Evolutionary conservation across 53 echinoderm and acorn worm genomes (phyloP).

Genomic region (Antedon mediterranea): DNA sequence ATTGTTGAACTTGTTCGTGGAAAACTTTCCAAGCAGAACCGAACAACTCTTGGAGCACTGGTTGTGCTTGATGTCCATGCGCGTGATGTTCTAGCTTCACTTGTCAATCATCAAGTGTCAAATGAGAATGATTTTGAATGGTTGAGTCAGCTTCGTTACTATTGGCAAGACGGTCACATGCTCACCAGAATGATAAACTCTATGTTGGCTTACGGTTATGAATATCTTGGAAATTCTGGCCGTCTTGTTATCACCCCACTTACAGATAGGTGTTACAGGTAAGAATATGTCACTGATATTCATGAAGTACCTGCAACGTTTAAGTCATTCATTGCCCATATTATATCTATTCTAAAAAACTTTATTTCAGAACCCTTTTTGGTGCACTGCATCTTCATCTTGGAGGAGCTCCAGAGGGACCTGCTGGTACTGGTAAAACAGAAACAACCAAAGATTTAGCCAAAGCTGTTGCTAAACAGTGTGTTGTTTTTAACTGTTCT

Average conservation of each 20-base stretch:
- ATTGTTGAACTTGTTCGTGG: slow-evolving; percentile 95
- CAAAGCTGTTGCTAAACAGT: slow-evolving; percentile 98
- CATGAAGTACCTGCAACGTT: too few species aligned
- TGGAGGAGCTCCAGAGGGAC: slow-evolving; percentile 96
- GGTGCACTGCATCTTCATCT: slow-evolving; percentile 92
- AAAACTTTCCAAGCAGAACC: slow-evolving; percentile 97
- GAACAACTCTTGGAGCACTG: slow-evolving; percentile 88
- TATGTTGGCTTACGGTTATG: slow-evolving; percentile 92
- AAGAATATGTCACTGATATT: background rate
- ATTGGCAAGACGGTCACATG: slow-evolving; percentile 87
- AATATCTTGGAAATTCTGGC: slow-evolving; percentile 93
- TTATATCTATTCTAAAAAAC: too few species aligned
- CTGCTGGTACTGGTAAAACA: slow-evolving; percentile 87
- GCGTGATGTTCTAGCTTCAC: slow-evolving; percentile 59
- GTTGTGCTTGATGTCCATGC: slow-evolving; percentile 98
- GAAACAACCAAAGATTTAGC: slow-evolving; percentile 99
- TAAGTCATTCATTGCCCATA: too few species aligned
- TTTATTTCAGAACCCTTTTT: slow-evolving; percentile 59
- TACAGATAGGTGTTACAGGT: slow-evolving; percentile 99
- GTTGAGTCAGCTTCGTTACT: slow-evolving; percentile 90
- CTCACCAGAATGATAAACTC: slow-evolving; percentile 96
- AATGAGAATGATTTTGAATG: slow-evolving; percentile 92
- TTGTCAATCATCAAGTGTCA: slow-evolving; percentile 46
- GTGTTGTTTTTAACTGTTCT: slow-evolving; percentile 98
- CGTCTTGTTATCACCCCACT: slow-evolving; percentile 93